phyloP scores from a whole-genome alignment of 2,888 invertebrate genomes.

The Meteorus colon region DNA sequence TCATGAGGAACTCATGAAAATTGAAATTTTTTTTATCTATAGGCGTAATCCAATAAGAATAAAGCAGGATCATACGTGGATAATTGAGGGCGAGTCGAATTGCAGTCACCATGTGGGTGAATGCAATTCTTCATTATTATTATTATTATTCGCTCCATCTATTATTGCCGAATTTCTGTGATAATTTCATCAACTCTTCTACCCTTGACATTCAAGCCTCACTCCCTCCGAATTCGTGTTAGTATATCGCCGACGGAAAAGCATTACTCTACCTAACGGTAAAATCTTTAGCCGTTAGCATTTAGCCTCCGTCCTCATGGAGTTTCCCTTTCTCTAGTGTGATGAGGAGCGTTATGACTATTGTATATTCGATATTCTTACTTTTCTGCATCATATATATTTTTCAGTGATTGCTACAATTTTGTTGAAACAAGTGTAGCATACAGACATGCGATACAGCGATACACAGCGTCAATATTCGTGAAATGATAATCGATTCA shows the following conservation, averaged over 20 bases:
- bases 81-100: conserved; percentile 48
- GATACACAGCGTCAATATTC: neutral
- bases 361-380: too few relatives aligned
- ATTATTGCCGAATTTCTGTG: neutral
- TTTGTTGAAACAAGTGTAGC: neutral
- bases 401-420: neutral
- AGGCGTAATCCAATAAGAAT: conserved; percentile 30
- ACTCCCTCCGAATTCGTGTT: neutral
- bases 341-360: conserved; percentile 31
- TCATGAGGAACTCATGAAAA: conserved; percentile 24
- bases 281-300: neutral
- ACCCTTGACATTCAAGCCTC: too few relatives aligned
- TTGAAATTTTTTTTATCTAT: conserved; percentile 32
- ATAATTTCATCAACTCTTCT: conserved; percentile 18
- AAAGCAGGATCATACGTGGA: conserved; percentile 7
- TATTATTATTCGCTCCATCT: neutral
- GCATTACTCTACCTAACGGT: conserved; percentile 23
- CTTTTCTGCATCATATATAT: too few relatives aligned
- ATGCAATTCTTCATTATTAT: conserved; percentile 55
- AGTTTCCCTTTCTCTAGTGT: neutral
- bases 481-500: neutral
- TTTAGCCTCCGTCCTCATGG: neutral
- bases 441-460: neutral
- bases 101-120: conserved; percentile 55
- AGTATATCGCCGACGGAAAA: conserved; percentile 16